These are phyloP conservation scores for Strix uralensis DNA, from an alignment of 2,113 vertebrate species.

Conservation along the genomic window DNA sequence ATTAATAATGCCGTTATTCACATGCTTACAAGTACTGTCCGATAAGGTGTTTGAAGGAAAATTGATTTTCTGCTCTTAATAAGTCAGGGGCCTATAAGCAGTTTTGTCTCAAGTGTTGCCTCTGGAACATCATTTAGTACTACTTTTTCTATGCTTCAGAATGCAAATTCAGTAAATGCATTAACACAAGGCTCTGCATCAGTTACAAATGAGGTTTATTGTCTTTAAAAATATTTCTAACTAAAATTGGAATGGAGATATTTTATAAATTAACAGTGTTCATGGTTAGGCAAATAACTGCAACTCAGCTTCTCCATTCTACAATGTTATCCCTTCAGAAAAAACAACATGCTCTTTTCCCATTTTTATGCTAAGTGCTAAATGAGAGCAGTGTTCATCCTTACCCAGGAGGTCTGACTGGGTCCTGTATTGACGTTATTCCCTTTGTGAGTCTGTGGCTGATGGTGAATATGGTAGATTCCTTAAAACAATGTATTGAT, in stretches of 20 bases:
- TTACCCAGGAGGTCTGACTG: background rate
- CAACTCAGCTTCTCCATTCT: background rate
- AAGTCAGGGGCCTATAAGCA: background rate
- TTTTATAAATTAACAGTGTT: background rate
- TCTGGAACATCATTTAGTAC: background rate
- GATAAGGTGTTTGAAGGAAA: background rate
- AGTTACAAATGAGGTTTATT: background rate
- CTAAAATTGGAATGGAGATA: background rate
- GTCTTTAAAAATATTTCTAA: background rate
- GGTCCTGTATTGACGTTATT: background rate
- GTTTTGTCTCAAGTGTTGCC: background rate
- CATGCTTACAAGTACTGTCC: background rate
- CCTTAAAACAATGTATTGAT: slow-evolving; percentile 7
- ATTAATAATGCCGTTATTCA: background rate
- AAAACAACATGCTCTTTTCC: background rate
- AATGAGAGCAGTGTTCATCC: background rate
- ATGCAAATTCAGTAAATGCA: background rate
- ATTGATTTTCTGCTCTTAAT: background rate
- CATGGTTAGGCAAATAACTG: background rate
- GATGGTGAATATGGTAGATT: background rate
- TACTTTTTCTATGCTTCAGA: background rate
- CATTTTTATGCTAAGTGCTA: slow-evolving; percentile 18
- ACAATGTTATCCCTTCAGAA: background rate
- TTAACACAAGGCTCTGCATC: background rate
- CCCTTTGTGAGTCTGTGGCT: background rate